Evolutionary conservation across 1,140 invertebrate genomes (phyloP).

Genomic region (Pseudomyrmex dendroicus): DNA sequence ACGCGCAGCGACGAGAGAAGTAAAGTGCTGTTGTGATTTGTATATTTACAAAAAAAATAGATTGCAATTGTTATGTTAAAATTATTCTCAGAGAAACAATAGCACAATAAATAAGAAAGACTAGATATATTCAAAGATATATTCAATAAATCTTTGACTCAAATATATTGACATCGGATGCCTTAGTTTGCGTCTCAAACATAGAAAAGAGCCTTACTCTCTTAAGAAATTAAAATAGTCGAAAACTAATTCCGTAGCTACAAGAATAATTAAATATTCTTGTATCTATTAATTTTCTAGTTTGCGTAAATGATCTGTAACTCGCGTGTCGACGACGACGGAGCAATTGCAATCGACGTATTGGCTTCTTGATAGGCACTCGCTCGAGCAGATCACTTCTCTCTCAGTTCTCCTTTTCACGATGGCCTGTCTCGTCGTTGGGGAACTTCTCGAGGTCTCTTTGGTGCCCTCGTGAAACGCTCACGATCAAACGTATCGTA

Average conservation of each 20-base stretch:
- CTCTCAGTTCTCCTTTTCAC: neutral
- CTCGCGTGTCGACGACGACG: too few species aligned
- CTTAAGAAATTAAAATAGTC: too few species aligned
- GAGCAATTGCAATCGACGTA: neutral
- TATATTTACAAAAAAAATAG: too few species aligned
- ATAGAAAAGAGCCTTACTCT: too few species aligned
- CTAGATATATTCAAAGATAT: too few species aligned
- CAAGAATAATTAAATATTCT: too few species aligned
- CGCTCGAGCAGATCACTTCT: neutral
- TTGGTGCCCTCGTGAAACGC: slow-evolving; percentile 37
- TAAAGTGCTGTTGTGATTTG: neutral
- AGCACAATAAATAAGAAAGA: too few species aligned
- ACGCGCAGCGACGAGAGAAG: neutral
- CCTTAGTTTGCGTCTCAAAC: too few species aligned
- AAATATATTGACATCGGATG: too few species aligned
- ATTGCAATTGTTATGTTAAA: neutral
- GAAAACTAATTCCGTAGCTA: too few species aligned
- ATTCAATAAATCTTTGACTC: too few species aligned
- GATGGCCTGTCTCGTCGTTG: neutral
- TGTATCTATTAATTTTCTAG: too few species aligned
- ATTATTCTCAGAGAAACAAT: neutral
- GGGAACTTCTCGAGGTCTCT: slow-evolving; percentile 19
- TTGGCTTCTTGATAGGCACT: slow-evolving; percentile 3
- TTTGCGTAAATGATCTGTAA: neutral
- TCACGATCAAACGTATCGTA: slow-evolving; percentile 51